These are phyloP conservation scores for Orientallactaga sibirica DNA, from an alignment of 2,797 vertebrate genomes.

Conservation along the genomic window DNA sequence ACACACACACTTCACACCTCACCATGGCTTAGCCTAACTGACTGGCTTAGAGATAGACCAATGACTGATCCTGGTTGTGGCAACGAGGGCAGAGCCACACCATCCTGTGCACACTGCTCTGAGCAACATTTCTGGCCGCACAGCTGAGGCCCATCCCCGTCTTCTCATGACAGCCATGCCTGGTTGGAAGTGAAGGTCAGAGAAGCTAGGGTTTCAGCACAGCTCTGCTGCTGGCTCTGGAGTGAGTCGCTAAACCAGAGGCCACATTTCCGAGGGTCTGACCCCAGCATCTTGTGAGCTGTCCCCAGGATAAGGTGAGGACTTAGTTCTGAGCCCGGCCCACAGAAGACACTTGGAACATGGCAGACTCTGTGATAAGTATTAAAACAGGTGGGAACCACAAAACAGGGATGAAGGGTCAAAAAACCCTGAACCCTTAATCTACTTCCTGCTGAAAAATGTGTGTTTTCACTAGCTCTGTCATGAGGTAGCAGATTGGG, in stretches of 20 bases:
- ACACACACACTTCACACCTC: not conserved
- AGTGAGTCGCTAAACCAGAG: rapidly evolving
- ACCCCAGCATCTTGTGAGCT: not conserved
- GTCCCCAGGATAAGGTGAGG: not conserved
- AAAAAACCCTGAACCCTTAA: no score
- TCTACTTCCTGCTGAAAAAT: no score
- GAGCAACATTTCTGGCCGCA: not conserved
- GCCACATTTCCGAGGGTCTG: rapidly evolving
- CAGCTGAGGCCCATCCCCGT: no score
- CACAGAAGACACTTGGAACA: rapidly evolving
- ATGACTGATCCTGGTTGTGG: rapidly evolving
- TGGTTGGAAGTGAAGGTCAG: no score
- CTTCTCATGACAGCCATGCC: no score
- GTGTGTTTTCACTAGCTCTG: no score
- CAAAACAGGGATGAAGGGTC: no score
- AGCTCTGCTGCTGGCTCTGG: not conserved
- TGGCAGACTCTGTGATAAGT: not conserved
- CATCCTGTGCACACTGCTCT: rapidly evolving
- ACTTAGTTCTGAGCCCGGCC: not conserved
- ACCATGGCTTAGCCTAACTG: not conserved
- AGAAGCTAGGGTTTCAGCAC: not conserved
- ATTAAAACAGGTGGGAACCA: no score
- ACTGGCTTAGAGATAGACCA: not conserved
- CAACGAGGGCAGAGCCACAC: rapidly evolving
- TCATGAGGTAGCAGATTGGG: no score